Conservation (phyloP, 2,888 invertebrate genomes). For the Perdita meconis region DNA sequence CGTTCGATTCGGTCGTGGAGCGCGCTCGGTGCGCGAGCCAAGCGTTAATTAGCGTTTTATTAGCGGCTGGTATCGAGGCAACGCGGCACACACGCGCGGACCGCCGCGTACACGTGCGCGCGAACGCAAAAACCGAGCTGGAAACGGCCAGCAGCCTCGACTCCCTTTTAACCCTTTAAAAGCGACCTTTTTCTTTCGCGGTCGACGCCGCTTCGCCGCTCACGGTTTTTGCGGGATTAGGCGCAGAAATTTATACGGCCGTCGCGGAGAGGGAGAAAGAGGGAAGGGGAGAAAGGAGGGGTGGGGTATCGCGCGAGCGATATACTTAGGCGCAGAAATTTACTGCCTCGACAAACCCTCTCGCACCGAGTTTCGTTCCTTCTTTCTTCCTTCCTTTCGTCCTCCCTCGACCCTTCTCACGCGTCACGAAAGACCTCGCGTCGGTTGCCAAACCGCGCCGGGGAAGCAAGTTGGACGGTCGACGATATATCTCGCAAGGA, state of each 20-base stretch:
- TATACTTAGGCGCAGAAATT: conserved; percentile 28
- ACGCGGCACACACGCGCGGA: too few species aligned
- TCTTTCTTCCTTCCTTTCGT: background rate
- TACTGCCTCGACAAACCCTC: conserved; percentile 10
- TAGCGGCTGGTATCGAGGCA: conserved; percentile 52
- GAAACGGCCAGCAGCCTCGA: conserved; percentile 8
- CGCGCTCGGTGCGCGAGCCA: conserved; percentile 22
- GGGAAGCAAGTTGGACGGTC: background rate
- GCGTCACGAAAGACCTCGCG: conserved; percentile 2
- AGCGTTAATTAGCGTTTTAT: conserved; percentile 75
- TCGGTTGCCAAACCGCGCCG: background rate
- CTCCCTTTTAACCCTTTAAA: conserved; percentile 44
- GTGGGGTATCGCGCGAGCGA: conserved; percentile 15
- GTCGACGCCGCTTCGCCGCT: conserved; percentile 25
- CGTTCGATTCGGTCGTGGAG: conserved; percentile 34
- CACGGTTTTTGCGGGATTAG: conserved; percentile 40
- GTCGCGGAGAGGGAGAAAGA: too few species aligned
- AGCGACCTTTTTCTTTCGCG: conserved; percentile 28
- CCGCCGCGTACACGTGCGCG: background rate
- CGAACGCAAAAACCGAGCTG: conserved; percentile 1
- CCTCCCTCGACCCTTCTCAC: conserved; percentile 5
- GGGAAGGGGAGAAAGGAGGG: background rate
- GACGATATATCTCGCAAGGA: background rate
- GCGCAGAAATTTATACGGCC: conserved; percentile 33
- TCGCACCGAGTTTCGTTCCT: too few species aligned